Percentiles rank a stretch among this genome's conserved stretches.
Conservation (phyloP, 2,888 invertebrate species). For the Cantharis rustica region DNA sequence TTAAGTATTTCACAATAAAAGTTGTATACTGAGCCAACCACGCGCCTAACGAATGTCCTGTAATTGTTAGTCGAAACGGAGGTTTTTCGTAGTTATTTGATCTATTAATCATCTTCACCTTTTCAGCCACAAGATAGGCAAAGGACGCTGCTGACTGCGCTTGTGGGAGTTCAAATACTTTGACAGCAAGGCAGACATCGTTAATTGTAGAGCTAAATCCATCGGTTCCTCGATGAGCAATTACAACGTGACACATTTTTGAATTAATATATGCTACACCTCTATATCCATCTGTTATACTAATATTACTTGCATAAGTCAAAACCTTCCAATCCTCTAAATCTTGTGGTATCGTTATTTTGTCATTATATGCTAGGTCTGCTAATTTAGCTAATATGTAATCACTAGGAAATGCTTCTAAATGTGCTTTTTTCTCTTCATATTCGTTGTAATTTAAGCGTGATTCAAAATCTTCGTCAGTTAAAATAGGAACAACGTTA, state of each 20-base stretch:
- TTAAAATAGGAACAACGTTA: background rate
- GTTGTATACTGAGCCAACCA: constrained; percentile 23
- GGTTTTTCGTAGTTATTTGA: background rate
- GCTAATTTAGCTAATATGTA: constrained; percentile 16
- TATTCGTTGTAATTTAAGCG: background rate
- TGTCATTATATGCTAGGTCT: constrained; percentile 2
- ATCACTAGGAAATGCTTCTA: constrained; percentile 15
- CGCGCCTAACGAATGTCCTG: constrained; percentile 26
- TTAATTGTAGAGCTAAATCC: constrained; percentile 5
- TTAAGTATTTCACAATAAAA: constrained; percentile 22
- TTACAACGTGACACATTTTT: constrained; percentile 11
- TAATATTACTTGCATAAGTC: constrained; percentile 17
- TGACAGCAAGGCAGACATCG: constrained; percentile 5
- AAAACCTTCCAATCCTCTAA: constrained; percentile 18
- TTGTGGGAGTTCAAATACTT: constrained; percentile 4
- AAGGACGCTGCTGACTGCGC: constrained; percentile 24
- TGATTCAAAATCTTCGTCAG: constrained; percentile 2
- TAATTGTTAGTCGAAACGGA: constrained; percentile 17
- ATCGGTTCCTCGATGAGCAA: constrained; percentile 24
- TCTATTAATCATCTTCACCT: background rate
- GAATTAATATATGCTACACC: constrained; percentile 24
- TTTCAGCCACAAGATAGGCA: constrained; percentile 6
- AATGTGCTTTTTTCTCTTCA: background rate
- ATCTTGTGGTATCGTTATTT: background rate
- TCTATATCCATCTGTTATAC: constrained; percentile 15